Conservation (phyloP, 1,140 invertebrate genomes). For the Ectropis grisescens region DNA sequence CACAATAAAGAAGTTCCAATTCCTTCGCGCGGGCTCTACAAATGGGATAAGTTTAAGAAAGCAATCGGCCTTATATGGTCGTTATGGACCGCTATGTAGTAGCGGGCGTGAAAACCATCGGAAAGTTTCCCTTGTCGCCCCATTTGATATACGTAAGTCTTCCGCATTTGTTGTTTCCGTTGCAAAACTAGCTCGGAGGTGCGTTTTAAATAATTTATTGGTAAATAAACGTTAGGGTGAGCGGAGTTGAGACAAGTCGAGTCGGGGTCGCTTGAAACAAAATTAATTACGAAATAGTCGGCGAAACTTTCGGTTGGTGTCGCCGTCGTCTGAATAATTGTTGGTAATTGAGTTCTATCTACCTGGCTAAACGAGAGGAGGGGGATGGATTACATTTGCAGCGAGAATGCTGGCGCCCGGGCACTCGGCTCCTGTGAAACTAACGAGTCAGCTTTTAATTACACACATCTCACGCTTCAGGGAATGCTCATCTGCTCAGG, state of each 20-base stretch:
- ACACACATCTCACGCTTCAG: slow-evolving; percentile 1
- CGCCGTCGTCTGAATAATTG: slow-evolving; percentile 31
- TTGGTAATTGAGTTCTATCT: slow-evolving; percentile 42
- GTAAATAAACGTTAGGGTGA: slow-evolving; percentile 17
- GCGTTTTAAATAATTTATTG: slow-evolving; percentile 16
- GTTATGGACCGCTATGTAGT: slow-evolving; percentile 52
- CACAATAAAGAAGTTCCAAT: slow-evolving; percentile 61
- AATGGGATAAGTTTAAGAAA: slow-evolving; percentile 64
- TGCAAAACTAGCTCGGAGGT: slow-evolving; percentile 10
- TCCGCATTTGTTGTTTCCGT: slow-evolving; percentile 17
- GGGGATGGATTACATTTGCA: slow-evolving; percentile 14
- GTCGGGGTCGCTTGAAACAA: slow-evolving; percentile 27
- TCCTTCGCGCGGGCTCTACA: slow-evolving; percentile 41
- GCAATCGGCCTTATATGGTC: slow-evolving; percentile 65
- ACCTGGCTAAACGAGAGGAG: slow-evolving; percentile 19
- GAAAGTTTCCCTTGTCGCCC: slow-evolving; percentile 53
- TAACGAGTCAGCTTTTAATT: slow-evolving; percentile 29
- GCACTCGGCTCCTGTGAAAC: slow-evolving; percentile 7
- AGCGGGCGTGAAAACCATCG: slow-evolving; percentile 50
- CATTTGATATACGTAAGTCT: slow-evolving; percentile 37
- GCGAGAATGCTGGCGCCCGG: slow-evolving; percentile 9
- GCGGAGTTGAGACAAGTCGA: slow-evolving; percentile 8
- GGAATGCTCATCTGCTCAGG: too few relatives aligned
- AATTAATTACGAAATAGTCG: slow-evolving; percentile 52
- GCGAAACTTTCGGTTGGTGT: slow-evolving; percentile 40